Conservation (phyloP, 2,113 vertebrate genomes). For the Peucedramus taeniatus region DNA sequence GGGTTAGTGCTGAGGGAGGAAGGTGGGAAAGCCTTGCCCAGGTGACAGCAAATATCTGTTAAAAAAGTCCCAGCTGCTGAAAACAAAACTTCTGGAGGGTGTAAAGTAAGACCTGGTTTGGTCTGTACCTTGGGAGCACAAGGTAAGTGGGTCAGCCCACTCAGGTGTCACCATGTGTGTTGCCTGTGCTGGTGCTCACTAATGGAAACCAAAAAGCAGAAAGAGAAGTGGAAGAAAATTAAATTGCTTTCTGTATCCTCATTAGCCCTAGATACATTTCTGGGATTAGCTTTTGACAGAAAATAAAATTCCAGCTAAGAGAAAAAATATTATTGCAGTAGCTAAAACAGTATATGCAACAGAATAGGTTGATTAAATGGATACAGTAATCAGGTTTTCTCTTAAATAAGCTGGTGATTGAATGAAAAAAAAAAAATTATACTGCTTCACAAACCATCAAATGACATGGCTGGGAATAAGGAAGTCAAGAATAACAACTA, state of each 20-base stretch:
- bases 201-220: not conserved
- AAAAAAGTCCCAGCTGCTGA: not conserved
- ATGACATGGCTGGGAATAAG: not conserved
- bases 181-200: not conserved
- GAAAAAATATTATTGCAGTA: not conserved
- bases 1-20: not conserved
- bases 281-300: not conserved
- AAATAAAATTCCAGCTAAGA: not conserved
- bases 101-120: not conserved
- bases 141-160: not conserved
- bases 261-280: not conserved
- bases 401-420: slow-evolving; percentile 33
- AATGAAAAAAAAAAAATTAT: not conserved
- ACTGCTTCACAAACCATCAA: slow-evolving; percentile 8
- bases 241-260: not conserved
- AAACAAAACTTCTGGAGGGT: not conserved
- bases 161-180: accelerated
- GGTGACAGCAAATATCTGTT: not conserved
- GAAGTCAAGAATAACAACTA: not conserved
- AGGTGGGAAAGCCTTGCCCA: not conserved
- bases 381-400: slow-evolving; percentile 6
- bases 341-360: not conserved
- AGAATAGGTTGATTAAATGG: slow-evolving; percentile 8
- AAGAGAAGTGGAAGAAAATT: not conserved
- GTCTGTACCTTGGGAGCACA: not conserved